Evolutionary conservation across 2,797 vertebrate genomes (phyloP).

Genomic region (Sebastes oblongus): DNA sequence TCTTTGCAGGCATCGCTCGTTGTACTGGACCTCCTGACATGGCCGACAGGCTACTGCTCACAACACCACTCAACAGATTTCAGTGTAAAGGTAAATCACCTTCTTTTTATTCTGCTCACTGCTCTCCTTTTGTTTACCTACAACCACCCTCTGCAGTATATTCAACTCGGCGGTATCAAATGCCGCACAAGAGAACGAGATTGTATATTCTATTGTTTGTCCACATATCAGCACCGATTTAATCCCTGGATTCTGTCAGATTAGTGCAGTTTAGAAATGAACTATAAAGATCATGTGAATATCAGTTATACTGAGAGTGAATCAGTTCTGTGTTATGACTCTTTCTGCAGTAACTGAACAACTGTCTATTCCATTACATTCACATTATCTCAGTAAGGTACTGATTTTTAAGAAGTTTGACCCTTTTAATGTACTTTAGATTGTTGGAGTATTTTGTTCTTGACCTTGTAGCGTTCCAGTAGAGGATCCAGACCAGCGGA

Average conservation of each 20-base stretch:
- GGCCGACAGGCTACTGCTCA: constrained; percentile 94
- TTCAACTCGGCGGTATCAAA: neutral
- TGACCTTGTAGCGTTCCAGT: neutral
- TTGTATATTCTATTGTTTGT: neutral
- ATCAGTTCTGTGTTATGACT: neutral
- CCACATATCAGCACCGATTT: neutral
- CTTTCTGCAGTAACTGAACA: neutral
- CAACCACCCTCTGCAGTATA: neutral
- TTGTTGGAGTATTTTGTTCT: neutral
- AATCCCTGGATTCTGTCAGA: constrained; percentile 34
- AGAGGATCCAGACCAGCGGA: neutral
- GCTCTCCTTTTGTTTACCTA: neutral
- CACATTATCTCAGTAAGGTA: neutral
- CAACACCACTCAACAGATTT: constrained; percentile 93
- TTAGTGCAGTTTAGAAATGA: constrained; percentile 20
- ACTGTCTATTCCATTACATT: neutral
- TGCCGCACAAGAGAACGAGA: too few relatives aligned
- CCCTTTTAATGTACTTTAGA: neutral
- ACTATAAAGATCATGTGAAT: neutral
- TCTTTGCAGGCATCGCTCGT: constrained; percentile 87
- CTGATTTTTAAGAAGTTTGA: neutral
- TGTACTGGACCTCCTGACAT: constrained; percentile 93
- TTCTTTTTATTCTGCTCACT: neutral
- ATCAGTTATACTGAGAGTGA: neutral
- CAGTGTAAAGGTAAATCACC: constrained; percentile 91